Conservation (phyloP, 2,797 vertebrate genomes). For the Anguilla pacifica region DNA sequence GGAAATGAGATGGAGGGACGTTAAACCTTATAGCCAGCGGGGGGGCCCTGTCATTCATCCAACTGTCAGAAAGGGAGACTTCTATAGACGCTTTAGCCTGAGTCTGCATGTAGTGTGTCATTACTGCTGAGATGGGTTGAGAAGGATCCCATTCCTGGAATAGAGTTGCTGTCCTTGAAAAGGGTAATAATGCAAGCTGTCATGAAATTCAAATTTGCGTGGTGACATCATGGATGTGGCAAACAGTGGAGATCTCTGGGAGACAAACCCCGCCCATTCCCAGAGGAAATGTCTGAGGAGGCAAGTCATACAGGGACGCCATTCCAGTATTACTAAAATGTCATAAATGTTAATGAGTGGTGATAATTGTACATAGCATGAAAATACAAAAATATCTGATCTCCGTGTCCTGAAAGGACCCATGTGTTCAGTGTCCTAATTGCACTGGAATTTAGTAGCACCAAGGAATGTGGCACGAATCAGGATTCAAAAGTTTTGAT, state of each 20-base stretch:
- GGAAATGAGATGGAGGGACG: background rate
- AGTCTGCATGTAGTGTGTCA: background rate
- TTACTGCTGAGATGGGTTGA: background rate
- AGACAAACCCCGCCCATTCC: background rate
- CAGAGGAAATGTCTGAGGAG: background rate
- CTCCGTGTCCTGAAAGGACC: too few relatives aligned
- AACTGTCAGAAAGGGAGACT: background rate
- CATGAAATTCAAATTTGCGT: background rate
- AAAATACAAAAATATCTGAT: too few relatives aligned
- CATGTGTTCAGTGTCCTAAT: too few relatives aligned
- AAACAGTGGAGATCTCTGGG: background rate
- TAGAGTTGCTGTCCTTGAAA: background rate
- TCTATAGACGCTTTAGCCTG: background rate
- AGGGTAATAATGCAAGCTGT: background rate
- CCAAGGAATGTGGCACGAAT: too few relatives aligned
- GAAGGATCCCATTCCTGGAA: background rate
- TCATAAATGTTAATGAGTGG: too few relatives aligned
- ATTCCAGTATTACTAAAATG: background rate
- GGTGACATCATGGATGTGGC: background rate
- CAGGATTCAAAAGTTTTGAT: too few relatives aligned
- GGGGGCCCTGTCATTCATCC: conserved; percentile 11
- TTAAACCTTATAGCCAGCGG: background rate
- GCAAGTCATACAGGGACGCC: background rate
- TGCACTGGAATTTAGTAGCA: too few relatives aligned
- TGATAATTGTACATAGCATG: too few relatives aligned